Conservation (phyloP, 2,888 invertebrate genomes). For the Teinopalpus imperialis region DNA sequence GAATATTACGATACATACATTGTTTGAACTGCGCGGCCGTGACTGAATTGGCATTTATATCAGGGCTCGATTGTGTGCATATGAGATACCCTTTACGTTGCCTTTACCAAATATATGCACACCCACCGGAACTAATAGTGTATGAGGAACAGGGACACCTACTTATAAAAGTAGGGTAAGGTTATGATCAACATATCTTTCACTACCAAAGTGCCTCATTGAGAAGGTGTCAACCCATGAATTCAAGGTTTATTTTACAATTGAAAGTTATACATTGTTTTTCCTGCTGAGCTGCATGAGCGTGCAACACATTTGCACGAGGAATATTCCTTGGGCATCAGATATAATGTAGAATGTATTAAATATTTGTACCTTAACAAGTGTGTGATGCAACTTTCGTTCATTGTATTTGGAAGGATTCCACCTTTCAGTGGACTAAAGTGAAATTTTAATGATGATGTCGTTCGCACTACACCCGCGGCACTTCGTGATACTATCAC, state of each 20-base stretch:
- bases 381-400: too few species aligned
- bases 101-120: slow-evolving; percentile 45
- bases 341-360: too few species aligned
- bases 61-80: slow-evolving; percentile 58
- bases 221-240: slow-evolving; percentile 4
- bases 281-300: too few species aligned
- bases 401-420: too few species aligned
- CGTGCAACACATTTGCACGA: too few species aligned
- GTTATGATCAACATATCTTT: slow-evolving; percentile 60
- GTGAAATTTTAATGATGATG: too few species aligned
- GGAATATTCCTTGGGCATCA: too few species aligned
- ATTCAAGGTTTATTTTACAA: slow-evolving; percentile 1
- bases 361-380: too few species aligned
- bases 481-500: too few species aligned
- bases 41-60: slow-evolving; percentile 47
- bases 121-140: slow-evolving; percentile 58
- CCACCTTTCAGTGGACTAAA: too few species aligned
- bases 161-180: slow-evolving; percentile 62
- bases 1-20: slow-evolving; percentile 2
- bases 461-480: too few species aligned
- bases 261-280: too few species aligned
- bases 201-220: slow-evolving; percentile 21
- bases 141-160: slow-evolving; percentile 52
- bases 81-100: slow-evolving; percentile 45
- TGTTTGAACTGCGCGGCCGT: slow-evolving; percentile 30